These are phyloP conservation scores for Perodicticus potto DNA, from an alignment of 2,797 vertebrate genomes.

Conservation along the genomic window DNA sequence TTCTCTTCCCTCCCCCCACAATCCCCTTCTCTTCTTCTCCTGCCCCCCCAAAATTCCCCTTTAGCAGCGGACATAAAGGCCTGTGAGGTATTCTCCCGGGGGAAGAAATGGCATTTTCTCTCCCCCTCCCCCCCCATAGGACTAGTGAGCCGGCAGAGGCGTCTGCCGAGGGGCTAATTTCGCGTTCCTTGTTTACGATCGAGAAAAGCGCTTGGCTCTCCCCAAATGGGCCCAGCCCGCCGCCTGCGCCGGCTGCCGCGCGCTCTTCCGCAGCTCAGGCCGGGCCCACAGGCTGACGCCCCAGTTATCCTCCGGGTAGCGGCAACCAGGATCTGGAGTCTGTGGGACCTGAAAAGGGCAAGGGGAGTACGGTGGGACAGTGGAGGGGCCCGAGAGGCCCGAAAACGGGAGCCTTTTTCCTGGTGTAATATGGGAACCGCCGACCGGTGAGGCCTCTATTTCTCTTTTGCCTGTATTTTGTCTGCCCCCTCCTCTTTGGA, in stretches of 20 bases:
- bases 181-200: slow-evolving; percentile 85
- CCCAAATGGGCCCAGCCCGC: slow-evolving; percentile 82
- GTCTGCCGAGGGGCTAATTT: slow-evolving; percentile 84
- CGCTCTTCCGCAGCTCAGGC: slow-evolving; percentile 56
- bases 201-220: slow-evolving; percentile 80
- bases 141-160: slow-evolving; percentile 79
- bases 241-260: slow-evolving; percentile 68
- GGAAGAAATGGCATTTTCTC: slow-evolving; percentile 83
- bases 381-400: slow-evolving; percentile 72
- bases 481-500: slow-evolving; percentile 24
- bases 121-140: slow-evolving; percentile 69
- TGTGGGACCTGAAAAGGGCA: slow-evolving; percentile 65
- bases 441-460: slow-evolving; percentile 82
- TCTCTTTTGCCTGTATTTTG: slow-evolving; percentile 80
- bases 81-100: slow-evolving; percentile 82
- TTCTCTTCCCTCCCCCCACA: slow-evolving; percentile 64
- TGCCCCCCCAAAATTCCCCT: slow-evolving; percentile 77
- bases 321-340: neutral
- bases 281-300: slow-evolving; percentile 27
- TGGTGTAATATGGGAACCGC: slow-evolving; percentile 75
- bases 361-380: slow-evolving; percentile 65
- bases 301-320: neutral
- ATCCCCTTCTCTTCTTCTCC: slow-evolving; percentile 50
- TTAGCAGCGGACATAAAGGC: slow-evolving; percentile 81
- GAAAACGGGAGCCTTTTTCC: slow-evolving; percentile 76